Evolutionary conservation across 2,888 invertebrate genomes (phyloP), one percentile per base, ranked within the genome.

Genomic region (Aplocera efformata): DNA sequence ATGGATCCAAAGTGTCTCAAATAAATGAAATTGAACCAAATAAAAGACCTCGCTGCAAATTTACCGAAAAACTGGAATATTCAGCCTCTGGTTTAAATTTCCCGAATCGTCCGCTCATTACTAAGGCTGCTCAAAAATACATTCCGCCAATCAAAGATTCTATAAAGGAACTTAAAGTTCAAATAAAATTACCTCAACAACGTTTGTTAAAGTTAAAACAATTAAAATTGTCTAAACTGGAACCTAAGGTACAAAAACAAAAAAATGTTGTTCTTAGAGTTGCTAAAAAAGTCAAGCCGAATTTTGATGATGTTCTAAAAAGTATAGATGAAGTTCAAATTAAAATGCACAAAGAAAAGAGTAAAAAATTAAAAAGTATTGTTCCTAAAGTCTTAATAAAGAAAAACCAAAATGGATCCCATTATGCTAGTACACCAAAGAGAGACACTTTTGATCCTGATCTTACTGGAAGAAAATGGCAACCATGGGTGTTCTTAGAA

Each of bases 281-380:
- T 51, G 57, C 64, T 63, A 86, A 81, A 58, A 86, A 85, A 62
- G 56, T 61, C 40, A 89, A 88, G 63, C 88, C 85, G 31, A 88
- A 82, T 62, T 89, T 89, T 62, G 89, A 89, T 68, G 89, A 89
- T 63, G 89, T 89, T 36, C 73, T 89, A 36, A 88, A 82, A 72
- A 88, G 78, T 62, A 85, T 89, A 50, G 89, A 89, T 53, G 84
- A 88, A 71, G 71, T 84, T 40, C 82, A 85, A 59, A 74, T 77
- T 53, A 79, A 81, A 69, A 78, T 59, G 61, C 79, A 78, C 48
- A 86, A 78, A 68, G 77, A 78, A 60, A 82, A 82, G 43, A 61
- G 52, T 35, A 86, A 78, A 64, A 83, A 79, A 56, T 22, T 48
- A 21, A 86, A 81, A 58, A 78, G 69, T 51, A 41, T 59, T 32